Percentiles rank a stretch among this genome's conserved stretches.
phyloP scores from a whole-genome alignment of 1,140 invertebrate genomes.

The Apis laboriosa region DNA sequence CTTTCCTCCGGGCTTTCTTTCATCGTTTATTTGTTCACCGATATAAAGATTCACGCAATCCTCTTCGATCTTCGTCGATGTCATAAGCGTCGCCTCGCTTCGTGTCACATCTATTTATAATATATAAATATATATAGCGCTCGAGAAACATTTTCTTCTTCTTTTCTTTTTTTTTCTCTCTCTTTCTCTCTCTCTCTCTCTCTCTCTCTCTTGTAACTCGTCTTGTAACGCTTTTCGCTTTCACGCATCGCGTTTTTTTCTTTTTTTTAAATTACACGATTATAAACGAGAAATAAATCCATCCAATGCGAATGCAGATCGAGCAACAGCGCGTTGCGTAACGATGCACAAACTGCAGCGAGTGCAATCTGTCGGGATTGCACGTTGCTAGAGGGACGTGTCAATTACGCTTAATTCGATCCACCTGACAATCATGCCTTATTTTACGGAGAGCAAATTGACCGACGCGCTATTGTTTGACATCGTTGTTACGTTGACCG shows the following conservation, averaged over 20 bases:
- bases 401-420: conserved; percentile 31
- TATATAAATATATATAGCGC: too few relatives aligned
- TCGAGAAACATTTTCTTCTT: background rate
- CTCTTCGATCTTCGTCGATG: background rate
- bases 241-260: too few relatives aligned
- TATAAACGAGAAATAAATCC: conserved; percentile 6
- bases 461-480: background rate
- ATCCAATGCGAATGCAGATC: background rate
- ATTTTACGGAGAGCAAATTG: background rate
- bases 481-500: background rate
- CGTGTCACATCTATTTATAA: background rate
- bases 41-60: background rate
- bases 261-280: background rate
- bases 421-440: background rate
- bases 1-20: background rate
- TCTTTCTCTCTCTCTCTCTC: too few relatives aligned
- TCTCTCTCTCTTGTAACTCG: too few relatives aligned
- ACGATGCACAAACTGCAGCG: conserved; percentile 3
- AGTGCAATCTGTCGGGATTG: background rate
- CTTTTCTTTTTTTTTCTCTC: too few relatives aligned
- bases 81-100: background rate
- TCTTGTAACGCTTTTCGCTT: background rate
- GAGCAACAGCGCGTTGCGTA: background rate
- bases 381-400: background rate
- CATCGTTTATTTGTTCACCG: background rate